phyloP scores from a whole-genome alignment of 2,113 vertebrate species.

The Monopterus albus region DNA sequence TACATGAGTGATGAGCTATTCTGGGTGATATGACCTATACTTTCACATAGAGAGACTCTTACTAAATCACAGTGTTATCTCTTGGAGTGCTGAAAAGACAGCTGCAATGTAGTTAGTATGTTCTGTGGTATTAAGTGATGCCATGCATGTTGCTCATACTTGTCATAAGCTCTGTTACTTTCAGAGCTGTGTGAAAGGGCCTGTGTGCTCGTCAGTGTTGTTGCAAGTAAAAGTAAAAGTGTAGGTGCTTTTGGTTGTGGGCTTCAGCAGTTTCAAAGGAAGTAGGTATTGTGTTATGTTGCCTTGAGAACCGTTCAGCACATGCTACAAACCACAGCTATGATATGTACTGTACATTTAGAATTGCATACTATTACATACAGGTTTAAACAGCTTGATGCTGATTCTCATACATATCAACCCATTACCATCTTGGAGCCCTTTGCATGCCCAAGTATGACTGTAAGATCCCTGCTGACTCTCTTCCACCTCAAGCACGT shows the following conservation, averaged over 20 bases:
- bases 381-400: slow-evolving; percentile 24
- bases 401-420: slow-evolving; percentile 48
- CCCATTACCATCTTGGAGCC: slow-evolving; percentile 46
- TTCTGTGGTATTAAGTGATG: slow-evolving; percentile 1
- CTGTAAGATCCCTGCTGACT: slow-evolving; percentile 65
- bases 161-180: no score
- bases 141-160: background rate
- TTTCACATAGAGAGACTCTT: slow-evolving; percentile 9
- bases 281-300: slow-evolving; percentile 36
- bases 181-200: slow-evolving; percentile 14
- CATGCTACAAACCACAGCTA: slow-evolving; percentile 30
- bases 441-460: slow-evolving; percentile 56
- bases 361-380: slow-evolving; percentile 11
- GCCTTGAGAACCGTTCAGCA: slow-evolving; percentile 1
- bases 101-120: background rate
- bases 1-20: slow-evolving; percentile 28
- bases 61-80: slow-evolving; percentile 6
- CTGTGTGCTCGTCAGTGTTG: slow-evolving; percentile 8
- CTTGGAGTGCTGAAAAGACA: background rate
- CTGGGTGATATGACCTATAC: slow-evolving; percentile 18
- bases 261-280: slow-evolving; percentile 41
- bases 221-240: slow-evolving; percentile 54
- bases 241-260: slow-evolving; percentile 9
- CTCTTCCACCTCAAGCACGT: slow-evolving; percentile 62
- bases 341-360: background rate